phyloP scores from a whole-genome alignment of 1,140 invertebrate genomes.

The Oryctes rhinoceros region DNA sequence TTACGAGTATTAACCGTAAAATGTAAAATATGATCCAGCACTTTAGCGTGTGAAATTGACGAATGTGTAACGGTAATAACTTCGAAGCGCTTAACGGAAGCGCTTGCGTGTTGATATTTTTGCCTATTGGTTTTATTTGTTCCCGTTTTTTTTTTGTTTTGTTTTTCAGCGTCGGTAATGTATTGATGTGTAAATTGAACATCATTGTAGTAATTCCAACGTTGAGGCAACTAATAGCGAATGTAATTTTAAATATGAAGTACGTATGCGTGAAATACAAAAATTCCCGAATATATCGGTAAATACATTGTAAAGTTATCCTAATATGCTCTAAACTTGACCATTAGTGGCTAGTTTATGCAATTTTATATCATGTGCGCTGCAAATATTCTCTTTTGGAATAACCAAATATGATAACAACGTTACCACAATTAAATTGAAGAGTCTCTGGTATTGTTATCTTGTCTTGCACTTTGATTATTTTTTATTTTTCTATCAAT shows the following conservation, averaged over 20 bases:
- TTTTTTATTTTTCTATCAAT: no score
- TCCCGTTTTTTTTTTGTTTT: not conserved
- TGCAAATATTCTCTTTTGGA: no score
- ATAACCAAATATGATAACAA: no score
- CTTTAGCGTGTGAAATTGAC: not conserved
- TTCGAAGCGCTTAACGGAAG: no score
- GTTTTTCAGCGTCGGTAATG: not conserved
- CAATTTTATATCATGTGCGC: no score
- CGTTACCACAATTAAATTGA: no score
- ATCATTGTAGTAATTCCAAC: not conserved
- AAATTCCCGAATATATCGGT: not conserved
- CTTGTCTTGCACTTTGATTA: no score
- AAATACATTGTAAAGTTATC: no score
- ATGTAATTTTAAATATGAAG: not conserved
- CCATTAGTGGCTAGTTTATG: no score
- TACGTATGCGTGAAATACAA: no score
- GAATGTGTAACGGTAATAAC: constrained; percentile 9
- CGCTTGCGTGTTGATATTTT: not conserved
- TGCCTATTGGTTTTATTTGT: not conserved
- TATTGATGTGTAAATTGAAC: not conserved
- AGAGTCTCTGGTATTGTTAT: no score
- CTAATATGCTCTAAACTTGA: no score
- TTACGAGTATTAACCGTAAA: constrained; percentile 1
- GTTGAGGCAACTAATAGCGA: not conserved
- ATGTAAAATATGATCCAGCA: constrained; percentile 15